These are phyloP conservation scores for Brachypteracias leptosomus DNA, from an alignment of 2,113 vertebrate species.

Conservation along the genomic window DNA sequence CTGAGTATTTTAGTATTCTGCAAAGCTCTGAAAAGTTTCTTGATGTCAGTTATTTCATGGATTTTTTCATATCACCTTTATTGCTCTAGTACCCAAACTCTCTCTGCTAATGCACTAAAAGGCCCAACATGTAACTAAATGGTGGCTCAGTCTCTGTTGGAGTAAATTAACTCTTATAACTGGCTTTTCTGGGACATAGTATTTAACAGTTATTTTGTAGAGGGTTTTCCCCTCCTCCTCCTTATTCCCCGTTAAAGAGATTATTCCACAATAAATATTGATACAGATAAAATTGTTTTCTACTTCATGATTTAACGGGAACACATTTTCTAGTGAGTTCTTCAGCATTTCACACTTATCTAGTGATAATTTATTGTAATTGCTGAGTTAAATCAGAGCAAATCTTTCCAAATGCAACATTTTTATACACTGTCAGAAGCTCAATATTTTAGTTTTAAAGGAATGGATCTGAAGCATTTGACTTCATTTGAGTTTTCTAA, in stretches of 20 bases:
- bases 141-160: neutral
- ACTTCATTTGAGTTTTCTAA: neutral
- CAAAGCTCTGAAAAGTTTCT: neutral
- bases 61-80: neutral
- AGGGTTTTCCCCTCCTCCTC: fast-evolving
- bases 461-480: neutral
- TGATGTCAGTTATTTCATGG: fast-evolving
- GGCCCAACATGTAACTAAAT: neutral
- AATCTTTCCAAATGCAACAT: neutral
- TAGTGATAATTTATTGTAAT: conserved; percentile 6
- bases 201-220: neutral
- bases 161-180: neutral
- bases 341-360: neutral
- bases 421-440: neutral
- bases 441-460: neutral
- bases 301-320: neutral
- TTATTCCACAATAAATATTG: neutral
- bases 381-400: neutral
- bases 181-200: neutral
- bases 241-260: neutral
- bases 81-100: neutral
- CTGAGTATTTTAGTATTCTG: neutral
- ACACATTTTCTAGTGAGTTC: neutral
- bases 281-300: neutral
- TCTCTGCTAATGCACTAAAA: neutral